These are phyloP conservation scores for Rhynchonycteris naso DNA, from an alignment of 2,797 vertebrate species.

Conservation along the genomic window DNA sequence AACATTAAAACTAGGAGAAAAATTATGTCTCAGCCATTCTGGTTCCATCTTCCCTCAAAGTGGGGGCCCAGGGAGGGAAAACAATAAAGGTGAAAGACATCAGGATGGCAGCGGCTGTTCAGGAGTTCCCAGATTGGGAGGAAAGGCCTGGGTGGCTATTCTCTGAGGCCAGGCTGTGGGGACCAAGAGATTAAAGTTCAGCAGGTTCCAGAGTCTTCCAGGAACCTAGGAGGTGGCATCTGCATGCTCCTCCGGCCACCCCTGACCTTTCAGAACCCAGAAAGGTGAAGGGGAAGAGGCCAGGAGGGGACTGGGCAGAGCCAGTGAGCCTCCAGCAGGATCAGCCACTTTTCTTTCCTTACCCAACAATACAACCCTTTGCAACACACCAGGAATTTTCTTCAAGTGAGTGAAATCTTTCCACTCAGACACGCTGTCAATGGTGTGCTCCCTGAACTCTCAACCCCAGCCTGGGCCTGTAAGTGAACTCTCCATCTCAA, in stretches of 20 bases:
- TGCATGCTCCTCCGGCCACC: not conserved
- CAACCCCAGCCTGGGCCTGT: not conserved
- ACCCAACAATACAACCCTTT: not conserved
- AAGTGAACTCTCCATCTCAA: not conserved
- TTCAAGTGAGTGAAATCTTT: not conserved
- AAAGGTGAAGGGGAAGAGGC: not conserved
- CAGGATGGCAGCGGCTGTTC: not conserved
- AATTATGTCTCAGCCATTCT: not conserved
- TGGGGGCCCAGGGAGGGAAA: not conserved
- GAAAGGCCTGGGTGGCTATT: not conserved
- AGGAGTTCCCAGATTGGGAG: constrained; percentile 50
- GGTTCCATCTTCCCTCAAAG: not conserved
- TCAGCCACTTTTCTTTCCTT: not conserved
- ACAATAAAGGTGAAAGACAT: not conserved
- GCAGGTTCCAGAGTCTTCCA: not conserved
- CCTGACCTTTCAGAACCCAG: not conserved
- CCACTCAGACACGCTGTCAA: not conserved
- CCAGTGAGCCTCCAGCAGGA: not conserved
- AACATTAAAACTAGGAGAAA: constrained; percentile 47
- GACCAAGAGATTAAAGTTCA: constrained; percentile 19
- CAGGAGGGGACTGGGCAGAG: not conserved
- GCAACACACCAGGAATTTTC: constrained; percentile 1
- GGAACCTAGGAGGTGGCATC: not conserved
- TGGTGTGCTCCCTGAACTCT: not conserved
- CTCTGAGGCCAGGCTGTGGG: not conserved